Base-by-base conservation (phyloP, 2,113 vertebrate genomes). In the Trogon surrucura region DNA sequence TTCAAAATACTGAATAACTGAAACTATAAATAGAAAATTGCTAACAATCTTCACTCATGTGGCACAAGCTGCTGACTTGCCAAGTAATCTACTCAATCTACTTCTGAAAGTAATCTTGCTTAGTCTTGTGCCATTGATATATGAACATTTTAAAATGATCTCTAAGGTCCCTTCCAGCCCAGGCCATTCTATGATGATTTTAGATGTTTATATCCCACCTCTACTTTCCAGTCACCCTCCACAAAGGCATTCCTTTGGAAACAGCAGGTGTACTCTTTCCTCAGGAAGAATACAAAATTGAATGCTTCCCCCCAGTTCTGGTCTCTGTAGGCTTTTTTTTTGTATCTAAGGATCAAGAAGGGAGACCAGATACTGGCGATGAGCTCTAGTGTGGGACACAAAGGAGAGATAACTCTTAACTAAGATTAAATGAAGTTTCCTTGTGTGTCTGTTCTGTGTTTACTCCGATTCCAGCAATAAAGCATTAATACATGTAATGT, bases 231-330 rank as follows among this genome's bases (percentile, higher is more conserved):
- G 17, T 30, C 32, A 12, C 13, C 4, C 13, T 45, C 36, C 48
- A 27, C 34, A 50, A 51, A 32, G 0, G 2, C 32, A 4, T 9
- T 18, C 10, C 23, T 50, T 41, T 72, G n/a, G 22, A 22, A 71
- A 29, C 19, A 38, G 32, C 11, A 25, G 16, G 9, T 48, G 8
- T 54, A 13, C 11, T 36, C 16, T 50, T 44, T 56, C 11, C 21
- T 61, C 26, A 23, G 36, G 36, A 36, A 71, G 17, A 58, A 15
- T n/a, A 44, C 21, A 62, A 22, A 67, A 25, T 13, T 51, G 32
- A 16, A 10, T 18, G 16, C 16, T 7, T 26, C 5, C 4, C 5
- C 10, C 5, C 20, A 2, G 21, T 12, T 7, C 19, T 18, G 6
- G 38, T 45, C 7, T 19, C 23, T 30, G 4, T 71, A 27, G 65